These are phyloP conservation scores for Sigmodon hispidus DNA, from an alignment of 2,113 vertebrate genomes.

Conservation along the genomic window DNA sequence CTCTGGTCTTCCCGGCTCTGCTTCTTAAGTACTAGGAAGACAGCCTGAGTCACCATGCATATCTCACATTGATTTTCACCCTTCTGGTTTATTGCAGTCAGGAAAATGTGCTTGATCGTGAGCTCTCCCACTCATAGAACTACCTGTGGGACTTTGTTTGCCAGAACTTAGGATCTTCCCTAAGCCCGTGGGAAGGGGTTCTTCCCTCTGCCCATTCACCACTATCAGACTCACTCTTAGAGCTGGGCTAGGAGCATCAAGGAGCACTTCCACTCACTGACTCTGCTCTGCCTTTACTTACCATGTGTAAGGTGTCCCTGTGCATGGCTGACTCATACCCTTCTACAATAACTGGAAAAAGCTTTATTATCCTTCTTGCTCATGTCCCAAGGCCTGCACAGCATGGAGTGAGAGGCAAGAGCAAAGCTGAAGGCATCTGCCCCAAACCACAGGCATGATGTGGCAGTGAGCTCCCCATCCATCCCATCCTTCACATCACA, in stretches of 20 bases:
- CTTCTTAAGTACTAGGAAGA: not conserved
- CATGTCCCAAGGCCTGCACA: not conserved
- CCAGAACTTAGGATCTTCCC: not conserved
- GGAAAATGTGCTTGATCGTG: not conserved
- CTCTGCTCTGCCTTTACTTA: not conserved
- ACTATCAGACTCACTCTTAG: not conserved
- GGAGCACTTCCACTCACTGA: no score
- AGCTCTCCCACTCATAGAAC: not conserved
- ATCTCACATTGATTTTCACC: not conserved
- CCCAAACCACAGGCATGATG: not conserved
- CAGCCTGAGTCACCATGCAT: not conserved
- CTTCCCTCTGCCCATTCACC: not conserved
- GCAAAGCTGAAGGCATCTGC: not conserved
- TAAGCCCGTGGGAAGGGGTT: not conserved
- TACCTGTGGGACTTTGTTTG: not conserved
- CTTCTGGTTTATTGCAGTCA: not conserved
- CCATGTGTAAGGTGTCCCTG: no score
- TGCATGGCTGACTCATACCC: fast-evolving
- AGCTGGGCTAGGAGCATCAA: no score
- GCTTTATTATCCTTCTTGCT: not conserved
- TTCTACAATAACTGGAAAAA: not conserved
- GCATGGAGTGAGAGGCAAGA: not conserved
- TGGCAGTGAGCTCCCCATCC: no score
- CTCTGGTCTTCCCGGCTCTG: not conserved
- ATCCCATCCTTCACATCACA: not conserved